Evolutionary conservation across 2,113 vertebrate species (phyloP).

Genomic region (Bubo bubo): DNA sequence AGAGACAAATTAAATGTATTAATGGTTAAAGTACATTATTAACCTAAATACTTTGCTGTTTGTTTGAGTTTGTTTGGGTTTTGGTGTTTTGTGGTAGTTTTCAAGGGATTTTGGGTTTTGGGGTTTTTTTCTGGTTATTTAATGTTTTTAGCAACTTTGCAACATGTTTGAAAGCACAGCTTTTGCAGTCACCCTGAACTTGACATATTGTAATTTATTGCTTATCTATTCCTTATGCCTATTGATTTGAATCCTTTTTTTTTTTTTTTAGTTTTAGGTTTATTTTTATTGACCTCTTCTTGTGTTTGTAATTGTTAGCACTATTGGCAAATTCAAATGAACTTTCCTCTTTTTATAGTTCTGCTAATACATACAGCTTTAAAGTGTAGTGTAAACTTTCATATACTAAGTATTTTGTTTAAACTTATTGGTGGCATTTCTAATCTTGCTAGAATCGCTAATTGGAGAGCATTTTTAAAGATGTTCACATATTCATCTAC

Average conservation of each 20-base stretch:
- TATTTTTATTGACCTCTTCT: neutral
- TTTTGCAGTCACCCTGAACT: neutral
- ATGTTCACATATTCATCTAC: neutral
- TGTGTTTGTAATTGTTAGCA: neutral
- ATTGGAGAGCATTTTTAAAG: neutral
- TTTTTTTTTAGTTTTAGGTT: neutral
- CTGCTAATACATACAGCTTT: neutral
- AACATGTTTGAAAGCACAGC: neutral
- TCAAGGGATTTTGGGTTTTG: neutral
- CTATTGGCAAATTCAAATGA: neutral
- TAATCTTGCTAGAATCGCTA: neutral
- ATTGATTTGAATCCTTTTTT: neutral
- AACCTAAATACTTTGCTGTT: neutral
- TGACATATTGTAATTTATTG: neutral
- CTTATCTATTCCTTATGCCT: neutral
- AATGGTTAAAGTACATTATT: neutral
- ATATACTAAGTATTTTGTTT: neutral
- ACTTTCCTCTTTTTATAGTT: neutral
- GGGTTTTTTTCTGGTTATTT: neutral
- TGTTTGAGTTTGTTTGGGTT: too few relatives aligned
- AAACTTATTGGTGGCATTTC: neutral
- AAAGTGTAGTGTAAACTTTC: neutral
- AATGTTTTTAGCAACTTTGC: neutral
- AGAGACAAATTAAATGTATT: neutral
- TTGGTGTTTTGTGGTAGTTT: neutral